Base-by-base conservation (phyloP, 2,797 vertebrate species). In the Siniperca scherzeri region DNA sequence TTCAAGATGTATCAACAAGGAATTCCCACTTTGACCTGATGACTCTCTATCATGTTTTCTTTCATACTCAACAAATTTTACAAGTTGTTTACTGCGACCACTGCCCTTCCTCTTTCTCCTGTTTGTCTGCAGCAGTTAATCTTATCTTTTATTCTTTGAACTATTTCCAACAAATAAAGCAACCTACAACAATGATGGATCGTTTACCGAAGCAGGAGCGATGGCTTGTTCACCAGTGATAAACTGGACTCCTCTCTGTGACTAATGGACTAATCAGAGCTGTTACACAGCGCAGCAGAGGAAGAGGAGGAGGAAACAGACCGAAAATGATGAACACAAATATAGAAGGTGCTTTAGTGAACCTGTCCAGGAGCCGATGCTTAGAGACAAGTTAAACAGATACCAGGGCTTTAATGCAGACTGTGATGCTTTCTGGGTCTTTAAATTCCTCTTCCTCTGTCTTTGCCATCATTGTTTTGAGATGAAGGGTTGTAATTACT, bases 251-350 rank as follows among this genome's bases (percentile, higher is more conserved):
- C 82, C 19, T 77, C 77, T 81, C 75, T 78, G 78, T 86, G 91
- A 90, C 85, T 90, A 90, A 93, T 92, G 88, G 85, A 78, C 81
- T 72, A 80, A 88, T 89, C 85, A 75, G 64, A 64, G 80, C 50
- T 7, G 69, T 55, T 68, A 74, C 11, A 2, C 75, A 6, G 53
- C 21, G 17, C 55, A 55, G 81, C 25, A 7, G 22, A 75, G 66
- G 74, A 74, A n/a, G 80, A 81, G 53, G 69, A 75, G 38, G 84
- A 84, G 60, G 84, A 78, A 81, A 48, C 42, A 1, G 22, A 65
- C 14, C 46, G 33, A 33, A 88, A 74, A 79, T 22, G 53, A 33
- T 44, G 27, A 52, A 73, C 55, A 48, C 65, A 67, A 77, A 78
- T 74, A 53, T 22, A 75, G 74, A 46, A 77, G 53, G 73, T 65